Base-by-base conservation (phyloP, 2,113 vertebrate species). In the Thymallus thymallus region DNA sequence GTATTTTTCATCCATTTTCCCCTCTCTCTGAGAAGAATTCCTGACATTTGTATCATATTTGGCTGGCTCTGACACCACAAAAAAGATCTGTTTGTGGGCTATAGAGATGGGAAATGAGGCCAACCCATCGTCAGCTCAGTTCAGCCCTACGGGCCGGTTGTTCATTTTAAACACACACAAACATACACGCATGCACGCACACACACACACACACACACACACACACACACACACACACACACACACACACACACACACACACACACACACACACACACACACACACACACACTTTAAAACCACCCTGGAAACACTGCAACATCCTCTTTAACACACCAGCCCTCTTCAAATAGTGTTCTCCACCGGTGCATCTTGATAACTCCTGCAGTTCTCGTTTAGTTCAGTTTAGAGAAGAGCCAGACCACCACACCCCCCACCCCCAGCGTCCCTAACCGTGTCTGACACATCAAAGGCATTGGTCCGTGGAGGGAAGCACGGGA, bases 41-140 rank as follows among this genome's bases (percentile, higher is more conserved):
- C 93, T 94, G 93, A 93, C 91, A 95, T 95, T 95, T 95, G 94
- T 94, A 94, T 95, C 92, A 93, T 93, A 93, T 94, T 95, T 93
- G 91, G 91, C 93, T 72, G 91, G 90, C 93, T 94, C 90, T 89
- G 90, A 92, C 93, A 93, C 93, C 56, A 91, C 89, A 80, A 89
- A 90, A 91, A 94, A 93, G 93, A 94, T 95, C 94, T 94, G 94
- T 91, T 93, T 89, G 88, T 93, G 90, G 91, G 94, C 93, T 90
- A 86, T 86, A 90, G 93, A 93, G 94, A 91, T 65, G 62, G 77
- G 56, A 14, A 32, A 65, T 9, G 29, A 65, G 63, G 24, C 29
- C 16, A 20, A 32, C 29, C 63, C 20, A 32, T 29, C 29, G 16
- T 29, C 18, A 65, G 30, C 24, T 71, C 23, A 35, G 66, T 77